Evolutionary conservation across 2,888 invertebrate species (phyloP).

Genomic region (Cataglyphis albicans): DNA sequence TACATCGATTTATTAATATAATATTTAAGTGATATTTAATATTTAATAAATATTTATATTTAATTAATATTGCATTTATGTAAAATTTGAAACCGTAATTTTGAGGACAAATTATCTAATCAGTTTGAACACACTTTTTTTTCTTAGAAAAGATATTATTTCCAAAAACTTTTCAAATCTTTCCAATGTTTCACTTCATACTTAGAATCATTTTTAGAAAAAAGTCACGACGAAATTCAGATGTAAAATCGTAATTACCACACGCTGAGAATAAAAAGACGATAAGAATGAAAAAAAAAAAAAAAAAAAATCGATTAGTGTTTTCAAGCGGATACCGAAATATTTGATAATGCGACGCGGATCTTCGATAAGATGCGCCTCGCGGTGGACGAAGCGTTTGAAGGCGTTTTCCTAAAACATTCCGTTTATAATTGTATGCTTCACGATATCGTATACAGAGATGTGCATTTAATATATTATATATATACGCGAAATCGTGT

Average conservation of each 20-base stretch:
- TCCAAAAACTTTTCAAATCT: not conserved
- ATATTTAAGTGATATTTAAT: not conserved
- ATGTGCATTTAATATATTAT: not conserved
- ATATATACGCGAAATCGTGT: not conserved
- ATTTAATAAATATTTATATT: not conserved
- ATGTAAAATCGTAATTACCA: not conserved
- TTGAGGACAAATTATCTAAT: not conserved
- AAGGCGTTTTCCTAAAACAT: constrained; percentile 11
- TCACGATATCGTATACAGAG: not conserved
- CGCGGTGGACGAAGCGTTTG: not conserved
- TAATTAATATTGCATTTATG: not conserved
- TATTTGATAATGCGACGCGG: not conserved
- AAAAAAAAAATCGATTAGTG: not conserved
- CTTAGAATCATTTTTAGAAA: not conserved
- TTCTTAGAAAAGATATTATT: not conserved
- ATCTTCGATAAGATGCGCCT: not conserved
- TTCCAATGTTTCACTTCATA: not conserved
- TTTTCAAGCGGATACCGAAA: not conserved
- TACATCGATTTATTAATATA: not conserved
- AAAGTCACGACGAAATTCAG: not conserved
- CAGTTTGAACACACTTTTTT: constrained; percentile 1
- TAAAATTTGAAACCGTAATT: not conserved
- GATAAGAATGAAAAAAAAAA: not conserved
- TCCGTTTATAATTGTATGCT: not conserved
- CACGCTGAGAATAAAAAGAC: not conserved